Evolutionary conservation across 2,113 vertebrate genomes (phyloP).

Genomic region (Halichoerus grypus): DNA sequence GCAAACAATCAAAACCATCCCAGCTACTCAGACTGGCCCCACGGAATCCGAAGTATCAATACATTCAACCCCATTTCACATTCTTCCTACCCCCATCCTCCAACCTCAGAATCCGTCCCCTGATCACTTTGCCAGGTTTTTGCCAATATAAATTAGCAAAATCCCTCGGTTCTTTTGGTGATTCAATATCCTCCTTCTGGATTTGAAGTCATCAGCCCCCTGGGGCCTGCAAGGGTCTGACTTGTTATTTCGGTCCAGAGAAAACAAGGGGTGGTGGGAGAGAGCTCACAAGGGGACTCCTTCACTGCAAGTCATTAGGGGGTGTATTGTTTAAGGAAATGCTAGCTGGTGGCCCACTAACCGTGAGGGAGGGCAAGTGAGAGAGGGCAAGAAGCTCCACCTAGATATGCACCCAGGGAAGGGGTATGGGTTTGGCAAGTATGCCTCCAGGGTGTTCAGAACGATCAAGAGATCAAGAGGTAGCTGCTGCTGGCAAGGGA

Average conservation of each 20-base stretch:
- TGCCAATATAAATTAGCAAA: neutral
- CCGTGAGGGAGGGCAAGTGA: neutral
- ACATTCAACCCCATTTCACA: neutral
- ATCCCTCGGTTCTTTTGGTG: neutral
- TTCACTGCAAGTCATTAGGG: neutral
- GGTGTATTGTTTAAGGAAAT: neutral
- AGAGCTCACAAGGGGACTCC: neutral
- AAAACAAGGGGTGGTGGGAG: neutral
- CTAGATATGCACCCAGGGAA: neutral
- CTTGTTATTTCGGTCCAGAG: neutral
- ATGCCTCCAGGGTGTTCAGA: neutral
- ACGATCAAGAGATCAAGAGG: neutral
- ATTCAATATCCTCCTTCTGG: neutral
- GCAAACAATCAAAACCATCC: neutral
- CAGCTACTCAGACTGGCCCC: neutral
- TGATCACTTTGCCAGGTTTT: neutral
- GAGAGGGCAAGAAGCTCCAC: neutral
- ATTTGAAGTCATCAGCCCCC: neutral
- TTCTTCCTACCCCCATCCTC: neutral
- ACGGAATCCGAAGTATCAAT: neutral
- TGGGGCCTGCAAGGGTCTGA: neutral
- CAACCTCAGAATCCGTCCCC: neutral
- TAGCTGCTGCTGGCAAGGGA: neutral
- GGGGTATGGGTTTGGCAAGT: neutral
- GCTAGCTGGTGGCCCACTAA: neutral